A percentile compares a stretch with the other conserved stretches of the same genome.
Evolutionary conservation across 2,888 invertebrate species (phyloP).

Genomic region (Willowsia nigromaculata): DNA sequence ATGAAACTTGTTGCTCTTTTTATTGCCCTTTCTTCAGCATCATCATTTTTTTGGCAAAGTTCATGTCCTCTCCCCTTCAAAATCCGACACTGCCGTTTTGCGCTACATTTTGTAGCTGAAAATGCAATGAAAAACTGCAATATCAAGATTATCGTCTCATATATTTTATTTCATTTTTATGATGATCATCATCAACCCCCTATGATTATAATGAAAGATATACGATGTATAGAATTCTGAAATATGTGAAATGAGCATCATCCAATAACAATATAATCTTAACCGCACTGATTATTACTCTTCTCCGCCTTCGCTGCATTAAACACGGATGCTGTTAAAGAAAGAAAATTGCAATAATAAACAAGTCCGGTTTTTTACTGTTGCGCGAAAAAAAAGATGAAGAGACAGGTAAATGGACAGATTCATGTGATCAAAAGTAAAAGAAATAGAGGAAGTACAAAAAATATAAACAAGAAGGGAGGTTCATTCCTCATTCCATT

Average conservation of each 20-base stretch:
- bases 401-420: background rate
- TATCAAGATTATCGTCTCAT: background rate
- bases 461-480: slow-evolving; percentile 39
- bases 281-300: slow-evolving; percentile 25
- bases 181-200: slow-evolving; percentile 27
- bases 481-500: slow-evolving; percentile 37
- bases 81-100: background rate
- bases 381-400: background rate
- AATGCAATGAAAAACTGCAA: slow-evolving; percentile 36
- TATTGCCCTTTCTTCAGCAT: slow-evolving; percentile 26
- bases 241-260: background rate
- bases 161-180: slow-evolving; percentile 6
- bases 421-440: slow-evolving; percentile 14
- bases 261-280: background rate
- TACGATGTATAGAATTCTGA: background rate
- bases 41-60: slow-evolving; percentile 64
- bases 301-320: slow-evolving; percentile 8
- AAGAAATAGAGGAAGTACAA: slow-evolving; percentile 46
- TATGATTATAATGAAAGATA: slow-evolving; percentile 18
- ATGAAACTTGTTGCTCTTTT: slow-evolving; percentile 64
- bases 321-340: background rate
- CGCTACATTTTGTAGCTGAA: slow-evolving; percentile 8
- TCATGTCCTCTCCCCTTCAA: slow-evolving; percentile 60
- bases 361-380: slow-evolving; percentile 30
- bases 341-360: slow-evolving; percentile 36